Conservation (phyloP, 2,888 invertebrate species). For the Tetranychus piercei region DNA sequence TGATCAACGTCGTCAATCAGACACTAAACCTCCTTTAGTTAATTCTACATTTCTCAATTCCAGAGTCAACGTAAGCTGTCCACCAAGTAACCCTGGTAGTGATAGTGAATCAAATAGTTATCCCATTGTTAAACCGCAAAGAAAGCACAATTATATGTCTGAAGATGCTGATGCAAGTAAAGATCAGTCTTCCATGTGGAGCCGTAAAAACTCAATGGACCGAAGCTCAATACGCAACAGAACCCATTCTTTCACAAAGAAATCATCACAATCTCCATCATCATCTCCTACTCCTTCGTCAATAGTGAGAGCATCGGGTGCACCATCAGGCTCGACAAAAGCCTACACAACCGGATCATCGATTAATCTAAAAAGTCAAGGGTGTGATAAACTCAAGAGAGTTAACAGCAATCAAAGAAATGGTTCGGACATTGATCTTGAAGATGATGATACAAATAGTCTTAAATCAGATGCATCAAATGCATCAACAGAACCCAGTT, state of each 20-base stretch:
- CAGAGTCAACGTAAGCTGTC: not conserved
- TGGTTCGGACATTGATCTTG: not conserved
- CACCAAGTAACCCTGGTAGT: not conserved
- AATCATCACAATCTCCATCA: not conserved
- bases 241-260: not conserved
- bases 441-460: slow-evolving; percentile 6
- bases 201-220: not conserved
- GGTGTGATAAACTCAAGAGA: not conserved
- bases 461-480: slow-evolving; percentile 2
- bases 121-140: not conserved
- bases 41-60: not conserved
- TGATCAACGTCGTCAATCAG: not conserved
- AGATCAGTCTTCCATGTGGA: not conserved
- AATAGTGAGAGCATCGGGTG: not conserved
- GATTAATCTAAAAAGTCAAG: not conserved
- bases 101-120: slow-evolving; percentile 6
- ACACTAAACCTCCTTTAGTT: not conserved
- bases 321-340: not conserved
- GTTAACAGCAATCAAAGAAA: not conserved
- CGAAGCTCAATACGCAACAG: not conserved
- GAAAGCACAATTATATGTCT: not conserved
- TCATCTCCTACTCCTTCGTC: not conserved
- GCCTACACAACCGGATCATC: not conserved
- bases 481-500: not conserved
- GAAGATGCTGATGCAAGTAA: not conserved